Evolutionary conservation across 1,140 invertebrate genomes (phyloP), one percentile per base, ranked within the genome.

Genomic region (Galleria mellonella): DNA sequence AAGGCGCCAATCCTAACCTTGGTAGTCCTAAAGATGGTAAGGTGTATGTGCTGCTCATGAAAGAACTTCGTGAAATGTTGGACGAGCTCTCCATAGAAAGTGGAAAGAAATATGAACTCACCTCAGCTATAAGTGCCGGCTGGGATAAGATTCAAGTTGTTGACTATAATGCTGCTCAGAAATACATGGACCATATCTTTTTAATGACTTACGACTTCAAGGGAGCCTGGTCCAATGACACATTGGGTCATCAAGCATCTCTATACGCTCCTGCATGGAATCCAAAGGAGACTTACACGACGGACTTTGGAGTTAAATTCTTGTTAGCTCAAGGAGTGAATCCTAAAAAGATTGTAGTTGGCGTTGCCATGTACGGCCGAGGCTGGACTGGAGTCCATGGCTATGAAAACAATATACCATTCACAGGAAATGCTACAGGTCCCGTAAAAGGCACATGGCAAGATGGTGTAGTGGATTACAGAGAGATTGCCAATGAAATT

Each of bases 91-190:
- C 74, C 4, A 63, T 58, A 38, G 60, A 70, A 11, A 85, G 63
- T 53, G 81, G 81, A 5, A 75, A 52, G 58, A 85, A 75, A 49
- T 85, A 83, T 50, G 81, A 85, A 51, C 46, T 84, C 38, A 84
- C 81, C 7, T 84, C 81, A 1, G 81, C 81, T 35, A 84, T 84
- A 47, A 83, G 81, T 32, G 62, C 81, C 14, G 81, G 81, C 43
- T 84, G 81, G 81, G 81, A 84, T 43, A 84, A 84, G 47, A 84
- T 84, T 28, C 81, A 84, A 51, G 77, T 84, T 0, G 76, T 84
- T 0, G 70, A 84, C 45, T 84, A 84, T 52, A 72, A 55, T 13
- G 76, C 56, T 13, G 81, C 81, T 2, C 78, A 83, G 33, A 69
- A 77, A 32, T 84, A 83, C 41, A 84, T 84, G 76, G 78, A 84